Percentiles rank a stretch among this genome's conserved stretches.
phyloP scores from a whole-genome alignment of 1,140 invertebrate species.

The Rhysida immarginata region DNA sequence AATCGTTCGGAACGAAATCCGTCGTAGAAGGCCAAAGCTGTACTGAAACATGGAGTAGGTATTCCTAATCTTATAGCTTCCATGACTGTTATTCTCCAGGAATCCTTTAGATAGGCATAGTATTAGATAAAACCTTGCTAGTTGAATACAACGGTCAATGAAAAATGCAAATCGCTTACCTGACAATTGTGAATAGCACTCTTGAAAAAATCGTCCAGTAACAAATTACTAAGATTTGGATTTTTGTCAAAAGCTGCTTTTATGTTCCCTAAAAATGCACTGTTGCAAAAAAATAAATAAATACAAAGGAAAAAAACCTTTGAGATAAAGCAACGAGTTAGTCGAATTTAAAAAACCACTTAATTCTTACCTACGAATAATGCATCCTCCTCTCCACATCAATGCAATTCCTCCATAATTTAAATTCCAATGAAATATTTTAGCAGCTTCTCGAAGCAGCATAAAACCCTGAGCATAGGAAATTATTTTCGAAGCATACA shows the following conservation, averaged over 20 bases:
- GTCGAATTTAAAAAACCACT: no score
- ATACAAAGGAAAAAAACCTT: no score
- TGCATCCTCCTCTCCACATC: conserved; percentile 99
- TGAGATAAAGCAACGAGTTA: no score
- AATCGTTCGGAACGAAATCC: conserved; percentile 67
- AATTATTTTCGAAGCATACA: conserved; percentile 97
- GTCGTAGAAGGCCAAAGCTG: conserved; percentile 93
- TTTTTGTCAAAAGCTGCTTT: conserved; percentile 91
- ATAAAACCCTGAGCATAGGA: conserved; percentile 99
- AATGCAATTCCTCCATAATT: conserved; percentile 96
- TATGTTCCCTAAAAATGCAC: conserved; percentile 91
- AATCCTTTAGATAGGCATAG: no score
- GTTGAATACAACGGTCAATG: no score
- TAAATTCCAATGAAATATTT: conserved; percentile 79
- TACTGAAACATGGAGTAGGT: conserved; percentile 78
- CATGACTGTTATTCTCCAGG: conserved; percentile 39
- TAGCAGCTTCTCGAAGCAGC: conserved; percentile 86
- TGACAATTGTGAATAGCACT: conserved; percentile 56
- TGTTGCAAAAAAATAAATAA: no score
- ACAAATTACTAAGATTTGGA: conserved; percentile 70
- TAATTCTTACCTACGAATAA: conserved; percentile 63
- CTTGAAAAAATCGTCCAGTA: conserved; percentile 89
- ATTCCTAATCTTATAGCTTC: conserved; percentile 55
- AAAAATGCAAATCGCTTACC: conserved; percentile 24
- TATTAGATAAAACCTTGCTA: no score